A percentile compares a stretch with the other conserved stretches of the same genome.
Evolutionary conservation across 2,113 vertebrate species (phyloP).

Genomic region (Serinus canaria): DNA sequence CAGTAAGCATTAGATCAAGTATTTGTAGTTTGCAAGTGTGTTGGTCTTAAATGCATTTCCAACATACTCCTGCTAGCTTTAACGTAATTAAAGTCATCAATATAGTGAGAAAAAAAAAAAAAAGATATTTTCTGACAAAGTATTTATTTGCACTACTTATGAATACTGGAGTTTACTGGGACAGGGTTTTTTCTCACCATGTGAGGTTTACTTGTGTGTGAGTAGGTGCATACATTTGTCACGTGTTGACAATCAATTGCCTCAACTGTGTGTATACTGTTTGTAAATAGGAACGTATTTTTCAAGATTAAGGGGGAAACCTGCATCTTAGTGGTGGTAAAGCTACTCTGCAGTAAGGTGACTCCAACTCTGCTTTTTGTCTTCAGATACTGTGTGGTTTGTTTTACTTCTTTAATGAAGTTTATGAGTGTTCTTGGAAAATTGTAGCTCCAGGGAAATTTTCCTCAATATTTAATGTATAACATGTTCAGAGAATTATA

Average conservation of each 20-base stretch:
- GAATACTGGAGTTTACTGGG: constrained; percentile 66
- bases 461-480: constrained; percentile 43
- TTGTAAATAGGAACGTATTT: constrained; percentile 65
- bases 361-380: constrained; percentile 37
- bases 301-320: constrained; percentile 40
- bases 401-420: constrained; percentile 34
- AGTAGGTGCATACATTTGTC: constrained; percentile 66
- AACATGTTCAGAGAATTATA: constrained; percentile 55
- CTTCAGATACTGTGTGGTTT: constrained; percentile 43
- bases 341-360: constrained; percentile 29
- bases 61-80: constrained; percentile 48
- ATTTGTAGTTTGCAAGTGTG: constrained; percentile 18
- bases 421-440: constrained; percentile 53
- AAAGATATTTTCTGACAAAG: constrained; percentile 5
- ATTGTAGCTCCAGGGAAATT: constrained; percentile 41
- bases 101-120: constrained; percentile 40
- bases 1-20: constrained; percentile 45
- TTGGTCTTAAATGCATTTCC: constrained; percentile 56
- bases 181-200: constrained; percentile 58
- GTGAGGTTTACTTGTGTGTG: constrained; percentile 63
- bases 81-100: constrained; percentile 31
- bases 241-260: constrained; percentile 67
- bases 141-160: constrained; percentile 71
- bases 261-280: constrained; percentile 67
- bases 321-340: constrained; percentile 54